Evolutionary conservation across 2,113 vertebrate species (phyloP).

Genomic region (Erythrolamprus reginae): DNA sequence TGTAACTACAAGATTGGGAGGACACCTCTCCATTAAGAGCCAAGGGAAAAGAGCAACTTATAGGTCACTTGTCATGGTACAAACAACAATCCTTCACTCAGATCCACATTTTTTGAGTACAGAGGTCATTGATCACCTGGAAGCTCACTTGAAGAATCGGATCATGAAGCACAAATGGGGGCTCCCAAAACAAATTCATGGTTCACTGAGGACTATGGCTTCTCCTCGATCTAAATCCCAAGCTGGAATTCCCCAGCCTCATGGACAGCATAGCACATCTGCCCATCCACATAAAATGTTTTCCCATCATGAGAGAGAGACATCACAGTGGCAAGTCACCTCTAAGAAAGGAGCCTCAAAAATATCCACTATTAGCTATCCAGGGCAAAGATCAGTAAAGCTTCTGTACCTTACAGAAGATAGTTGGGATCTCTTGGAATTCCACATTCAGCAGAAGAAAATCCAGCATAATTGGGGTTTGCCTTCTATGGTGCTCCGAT

Average conservation of each 20-base stretch:
- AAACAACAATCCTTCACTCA: neutral
- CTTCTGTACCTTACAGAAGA: neutral
- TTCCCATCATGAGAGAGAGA: neutral
- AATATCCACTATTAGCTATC: no score
- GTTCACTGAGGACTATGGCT: neutral
- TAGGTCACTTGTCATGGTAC: neutral
- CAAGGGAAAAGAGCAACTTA: neutral
- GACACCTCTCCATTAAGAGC: neutral
- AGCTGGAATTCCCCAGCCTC: neutral
- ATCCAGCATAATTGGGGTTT: neutral
- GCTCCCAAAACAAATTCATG: neutral
- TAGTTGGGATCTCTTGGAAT: neutral
- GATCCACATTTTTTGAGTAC: neutral
- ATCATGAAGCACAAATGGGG: neutral
- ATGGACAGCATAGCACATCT: neutral
- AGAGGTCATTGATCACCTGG: neutral
- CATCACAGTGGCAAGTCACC: no score
- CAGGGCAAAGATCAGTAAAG: neutral
- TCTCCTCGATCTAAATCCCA: neutral
- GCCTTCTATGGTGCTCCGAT: neutral
- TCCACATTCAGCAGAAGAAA: neutral
- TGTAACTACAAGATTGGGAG: neutral
- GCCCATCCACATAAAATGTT: neutral
- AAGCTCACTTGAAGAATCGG: neutral
- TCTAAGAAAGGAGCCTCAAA: neutral